Percentiles rank a stretch among this genome's conserved stretches.
phyloP scores from a whole-genome alignment of 1,140 invertebrate genomes.

The Nixonia krombeini region DNA sequence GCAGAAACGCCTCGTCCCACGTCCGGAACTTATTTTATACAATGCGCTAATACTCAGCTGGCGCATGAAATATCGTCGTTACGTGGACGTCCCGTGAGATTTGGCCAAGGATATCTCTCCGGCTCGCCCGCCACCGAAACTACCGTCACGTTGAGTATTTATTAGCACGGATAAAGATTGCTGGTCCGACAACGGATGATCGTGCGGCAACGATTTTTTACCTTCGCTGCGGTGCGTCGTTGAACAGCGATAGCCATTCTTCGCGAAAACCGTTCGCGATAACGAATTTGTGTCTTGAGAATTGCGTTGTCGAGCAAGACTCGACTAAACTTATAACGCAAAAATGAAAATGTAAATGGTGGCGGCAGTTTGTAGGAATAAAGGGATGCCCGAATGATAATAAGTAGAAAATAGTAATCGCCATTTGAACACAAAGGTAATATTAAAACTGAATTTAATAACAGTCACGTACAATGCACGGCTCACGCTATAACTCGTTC shows the following conservation, averaged over 20 bases:
- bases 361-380: neutral
- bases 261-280: too few species aligned
- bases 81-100: slow-evolving; percentile 38
- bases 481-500: slow-evolving; percentile 26
- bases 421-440: neutral
- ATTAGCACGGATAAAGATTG: too few species aligned
- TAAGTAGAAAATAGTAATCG: too few species aligned
- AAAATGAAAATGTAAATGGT: neutral
- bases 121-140: too few species aligned
- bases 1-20: slow-evolving; percentile 36
- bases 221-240: too few species aligned
- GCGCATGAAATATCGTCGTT: slow-evolving; percentile 36
- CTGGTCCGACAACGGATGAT: too few species aligned
- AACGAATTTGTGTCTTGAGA: too few species aligned
- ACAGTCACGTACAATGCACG: slow-evolving; percentile 21
- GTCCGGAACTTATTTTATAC: slow-evolving; percentile 45
- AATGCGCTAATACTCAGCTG: slow-evolving; percentile 38
- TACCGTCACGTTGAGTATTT: too few species aligned
- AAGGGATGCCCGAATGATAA: neutral
- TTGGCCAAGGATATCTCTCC: slow-evolving; percentile 16
- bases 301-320: neutral
- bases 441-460: slow-evolving; percentile 21
- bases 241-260: too few species aligned
- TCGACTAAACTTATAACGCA: neutral
- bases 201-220: too few species aligned